Conservation (phyloP, 1,140 invertebrate species). For the Cydia splendana region DNA sequence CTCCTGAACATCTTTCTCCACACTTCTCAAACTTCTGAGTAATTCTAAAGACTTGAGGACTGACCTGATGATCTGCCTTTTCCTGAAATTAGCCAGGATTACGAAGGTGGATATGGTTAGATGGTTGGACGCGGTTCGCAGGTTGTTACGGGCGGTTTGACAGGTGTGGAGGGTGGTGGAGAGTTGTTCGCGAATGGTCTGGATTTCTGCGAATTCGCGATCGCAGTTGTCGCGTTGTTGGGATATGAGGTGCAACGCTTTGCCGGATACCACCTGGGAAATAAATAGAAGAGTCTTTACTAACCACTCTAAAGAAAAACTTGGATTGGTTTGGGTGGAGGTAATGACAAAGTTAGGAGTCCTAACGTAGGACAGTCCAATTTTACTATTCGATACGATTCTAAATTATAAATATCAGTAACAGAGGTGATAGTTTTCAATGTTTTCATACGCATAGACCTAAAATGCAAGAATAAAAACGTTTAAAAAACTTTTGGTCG, state of each 20-base stretch:
- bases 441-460: too few relatives aligned
- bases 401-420: too few relatives aligned
- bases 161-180: slow-evolving; percentile 86
- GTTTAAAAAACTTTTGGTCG: too few relatives aligned
- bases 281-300: too few relatives aligned
- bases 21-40: slow-evolving; percentile 91
- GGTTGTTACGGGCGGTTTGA: slow-evolving; percentile 84
- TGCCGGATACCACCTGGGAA: slow-evolving; percentile 89
- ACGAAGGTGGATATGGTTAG: slow-evolving; percentile 92
- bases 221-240: slow-evolving; percentile 93
- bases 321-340: too few relatives aligned
- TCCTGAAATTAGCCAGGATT: slow-evolving; percentile 92
- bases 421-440: too few relatives aligned
- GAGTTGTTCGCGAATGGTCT: slow-evolving; percentile 88
- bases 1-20: slow-evolving; percentile 91
- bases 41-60: slow-evolving; percentile 89
- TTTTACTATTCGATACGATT: too few relatives aligned
- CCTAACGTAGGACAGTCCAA: too few relatives aligned
- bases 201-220: slow-evolving; percentile 90
- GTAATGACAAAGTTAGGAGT: too few relatives aligned
- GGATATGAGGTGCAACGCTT: slow-evolving; percentile 93
- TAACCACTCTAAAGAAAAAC: too few relatives aligned
- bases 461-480: too few relatives aligned
- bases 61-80: slow-evolving; percentile 88
- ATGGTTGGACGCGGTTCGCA: slow-evolving; percentile 88